These are phyloP conservation scores for Phengaris arion DNA, from an alignment of 2,888 invertebrate genomes.

Conservation along the genomic window DNA sequence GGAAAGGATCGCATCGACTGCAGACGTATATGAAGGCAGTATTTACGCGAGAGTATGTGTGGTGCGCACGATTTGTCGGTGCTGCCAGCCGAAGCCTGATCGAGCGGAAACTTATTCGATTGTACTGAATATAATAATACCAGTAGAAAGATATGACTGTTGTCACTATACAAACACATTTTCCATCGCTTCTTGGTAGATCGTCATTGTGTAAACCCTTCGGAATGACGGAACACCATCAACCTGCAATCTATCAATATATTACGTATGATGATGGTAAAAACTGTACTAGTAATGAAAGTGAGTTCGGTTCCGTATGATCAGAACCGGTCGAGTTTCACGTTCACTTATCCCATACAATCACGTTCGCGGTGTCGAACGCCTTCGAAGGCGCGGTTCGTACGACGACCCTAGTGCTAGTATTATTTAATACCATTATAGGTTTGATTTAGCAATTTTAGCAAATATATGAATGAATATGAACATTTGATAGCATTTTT, in stretches of 20 bases:
- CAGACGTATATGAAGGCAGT: too few relatives aligned
- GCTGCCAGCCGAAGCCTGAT: too few relatives aligned
- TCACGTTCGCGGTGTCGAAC: not conserved
- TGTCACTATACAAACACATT: too few relatives aligned
- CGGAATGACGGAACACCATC: not conserved
- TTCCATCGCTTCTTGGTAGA: not conserved
- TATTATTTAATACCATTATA: not conserved
- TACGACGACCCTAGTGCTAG: not conserved
- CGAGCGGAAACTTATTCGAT: too few relatives aligned
- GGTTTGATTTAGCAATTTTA: not conserved
- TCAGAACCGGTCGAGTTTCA: constrained; percentile 22
- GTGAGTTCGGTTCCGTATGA: constrained; percentile 20
- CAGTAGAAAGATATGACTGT: too few relatives aligned
- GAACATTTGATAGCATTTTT: too few relatives aligned
- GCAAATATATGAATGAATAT: too few relatives aligned
- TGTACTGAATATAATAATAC: too few relatives aligned
- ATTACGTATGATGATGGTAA: constrained; percentile 1
- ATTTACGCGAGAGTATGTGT: too few relatives aligned
- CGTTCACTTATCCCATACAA: constrained; percentile 22
- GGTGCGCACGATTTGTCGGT: too few relatives aligned
- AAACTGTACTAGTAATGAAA: constrained; percentile 11
- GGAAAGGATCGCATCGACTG: too few relatives aligned
- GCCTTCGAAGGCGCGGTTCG: not conserved
- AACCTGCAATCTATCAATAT: not conserved
- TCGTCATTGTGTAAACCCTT: not conserved